Evolutionary conservation across 2,113 vertebrate species (phyloP).

Genomic region (Theropithecus gelada): DNA sequence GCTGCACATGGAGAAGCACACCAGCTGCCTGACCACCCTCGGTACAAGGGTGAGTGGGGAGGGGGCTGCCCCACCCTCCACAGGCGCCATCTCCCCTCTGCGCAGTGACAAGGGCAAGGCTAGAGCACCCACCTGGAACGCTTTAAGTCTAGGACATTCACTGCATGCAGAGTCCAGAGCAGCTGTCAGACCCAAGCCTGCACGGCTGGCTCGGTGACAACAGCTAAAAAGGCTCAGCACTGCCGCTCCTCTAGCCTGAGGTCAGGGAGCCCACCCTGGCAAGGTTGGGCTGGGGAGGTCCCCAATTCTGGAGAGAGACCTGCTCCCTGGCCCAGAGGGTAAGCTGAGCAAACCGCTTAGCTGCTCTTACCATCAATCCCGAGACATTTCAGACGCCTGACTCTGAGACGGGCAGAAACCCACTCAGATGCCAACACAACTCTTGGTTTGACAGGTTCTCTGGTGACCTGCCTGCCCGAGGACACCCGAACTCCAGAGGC

Average conservation of each 20-base stretch:
- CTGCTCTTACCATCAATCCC: rapidly evolving
- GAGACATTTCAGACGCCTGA: neutral
- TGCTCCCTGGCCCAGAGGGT: neutral
- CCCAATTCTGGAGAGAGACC: neutral
- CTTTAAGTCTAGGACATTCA: neutral
- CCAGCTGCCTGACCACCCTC: neutral
- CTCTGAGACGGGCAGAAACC: neutral
- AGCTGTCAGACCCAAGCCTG: neutral
- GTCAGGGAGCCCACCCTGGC: neutral
- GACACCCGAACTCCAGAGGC: neutral
- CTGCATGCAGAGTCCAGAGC: neutral
- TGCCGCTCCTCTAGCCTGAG: rapidly evolving
- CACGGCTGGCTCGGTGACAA: neutral
- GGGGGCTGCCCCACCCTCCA: neutral
- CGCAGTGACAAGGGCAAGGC: neutral
- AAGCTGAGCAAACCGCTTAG: rapidly evolving
- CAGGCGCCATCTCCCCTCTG: neutral
- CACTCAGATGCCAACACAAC: rapidly evolving
- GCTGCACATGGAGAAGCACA: neutral
- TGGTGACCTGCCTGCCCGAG: neutral
- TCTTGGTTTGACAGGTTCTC: neutral
- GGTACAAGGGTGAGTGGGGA: neutral
- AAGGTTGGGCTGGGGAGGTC: rapidly evolving
- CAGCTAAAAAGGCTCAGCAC: neutral
- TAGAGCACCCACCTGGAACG: neutral